phyloP scores from a whole-genome alignment of 2,888 invertebrate genomes.

The Trachelus iudaicus region DNA sequence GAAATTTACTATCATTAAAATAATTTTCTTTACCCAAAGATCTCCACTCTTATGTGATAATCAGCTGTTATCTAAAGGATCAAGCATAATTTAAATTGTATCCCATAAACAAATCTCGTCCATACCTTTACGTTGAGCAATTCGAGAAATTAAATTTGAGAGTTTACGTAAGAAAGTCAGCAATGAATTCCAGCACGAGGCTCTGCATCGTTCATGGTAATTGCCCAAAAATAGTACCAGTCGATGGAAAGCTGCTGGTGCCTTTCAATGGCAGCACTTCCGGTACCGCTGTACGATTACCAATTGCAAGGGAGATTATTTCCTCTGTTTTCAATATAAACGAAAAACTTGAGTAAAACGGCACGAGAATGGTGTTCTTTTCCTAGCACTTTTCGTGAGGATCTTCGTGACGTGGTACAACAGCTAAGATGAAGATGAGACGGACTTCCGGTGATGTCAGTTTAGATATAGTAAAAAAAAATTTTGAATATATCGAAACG shows the following conservation, averaged over 20 bases:
- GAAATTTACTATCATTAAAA: background rate
- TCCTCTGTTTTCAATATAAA: conserved; percentile 1
- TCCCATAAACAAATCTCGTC: conserved; percentile 8
- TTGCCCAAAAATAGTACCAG: conserved; percentile 7
- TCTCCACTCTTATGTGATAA: background rate
- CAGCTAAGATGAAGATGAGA: background rate
- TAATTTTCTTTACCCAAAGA: background rate
- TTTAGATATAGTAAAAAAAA: background rate
- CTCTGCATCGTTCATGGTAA: background rate
- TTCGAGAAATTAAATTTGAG: background rate
- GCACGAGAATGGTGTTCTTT: background rate
- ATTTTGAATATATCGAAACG: background rate
- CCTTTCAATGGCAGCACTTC: conserved; percentile 4
- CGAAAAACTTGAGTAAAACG: background rate
- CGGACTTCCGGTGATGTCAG: background rate
- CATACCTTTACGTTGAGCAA: background rate
- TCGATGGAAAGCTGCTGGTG: background rate
- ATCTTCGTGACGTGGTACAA: background rate
- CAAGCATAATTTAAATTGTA: background rate
- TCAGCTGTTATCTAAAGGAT: background rate
- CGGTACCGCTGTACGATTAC: background rate
- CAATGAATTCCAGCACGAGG: background rate
- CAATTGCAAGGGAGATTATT: background rate
- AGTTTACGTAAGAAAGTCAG: background rate
- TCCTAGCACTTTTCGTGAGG: background rate